phyloP scores from a whole-genome alignment of 2,113 vertebrate species.

The Leptosomus discolor region DNA sequence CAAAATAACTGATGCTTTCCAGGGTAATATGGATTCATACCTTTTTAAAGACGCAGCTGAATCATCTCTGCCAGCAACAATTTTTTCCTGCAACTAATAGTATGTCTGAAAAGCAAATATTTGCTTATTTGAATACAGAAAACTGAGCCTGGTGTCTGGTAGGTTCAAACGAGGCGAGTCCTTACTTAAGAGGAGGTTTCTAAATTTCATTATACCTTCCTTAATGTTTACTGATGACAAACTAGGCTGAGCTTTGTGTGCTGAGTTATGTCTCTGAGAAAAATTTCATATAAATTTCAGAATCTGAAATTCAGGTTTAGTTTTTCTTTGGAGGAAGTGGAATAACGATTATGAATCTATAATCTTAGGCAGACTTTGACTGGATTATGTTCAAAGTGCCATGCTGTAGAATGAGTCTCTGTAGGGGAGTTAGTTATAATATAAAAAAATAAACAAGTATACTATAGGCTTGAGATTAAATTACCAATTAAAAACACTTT shows the following conservation, averaged over 20 bases:
- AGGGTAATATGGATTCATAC: neutral
- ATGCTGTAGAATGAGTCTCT: neutral
- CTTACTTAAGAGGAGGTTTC: neutral
- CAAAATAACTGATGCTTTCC: neutral
- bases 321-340: neutral
- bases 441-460: neutral
- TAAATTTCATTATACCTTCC: neutral
- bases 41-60: neutral
- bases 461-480: neutral
- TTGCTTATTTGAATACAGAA: neutral
- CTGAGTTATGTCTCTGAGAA: neutral
- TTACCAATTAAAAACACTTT: neutral
- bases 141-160: neutral
- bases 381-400: neutral
- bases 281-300: neutral
- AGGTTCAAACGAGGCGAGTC: neutral
- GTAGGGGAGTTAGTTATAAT: neutral
- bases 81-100: neutral
- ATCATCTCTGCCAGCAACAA: neutral
- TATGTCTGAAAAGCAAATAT: neutral
- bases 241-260: neutral
- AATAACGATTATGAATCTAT: neutral
- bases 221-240: neutral
- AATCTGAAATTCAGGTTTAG: neutral
- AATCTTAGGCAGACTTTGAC: neutral